Percentiles rank a stretch among this genome's conserved stretches.
These are phyloP conservation scores for Tragulus kanchil DNA, from an alignment of 2,113 vertebrate species.

Conservation along the genomic window DNA sequence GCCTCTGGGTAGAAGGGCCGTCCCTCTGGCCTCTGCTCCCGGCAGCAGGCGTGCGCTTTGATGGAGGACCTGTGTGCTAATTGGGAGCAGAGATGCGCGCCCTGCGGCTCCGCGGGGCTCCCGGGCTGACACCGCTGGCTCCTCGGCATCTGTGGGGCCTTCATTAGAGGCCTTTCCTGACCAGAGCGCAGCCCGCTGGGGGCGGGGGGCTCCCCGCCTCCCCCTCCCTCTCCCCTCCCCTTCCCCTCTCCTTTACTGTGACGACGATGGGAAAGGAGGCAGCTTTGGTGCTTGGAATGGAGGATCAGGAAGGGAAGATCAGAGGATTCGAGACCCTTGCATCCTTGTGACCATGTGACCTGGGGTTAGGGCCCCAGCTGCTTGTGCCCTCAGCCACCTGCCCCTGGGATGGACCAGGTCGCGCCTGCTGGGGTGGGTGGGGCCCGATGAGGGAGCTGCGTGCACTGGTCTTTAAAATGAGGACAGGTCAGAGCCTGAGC, in stretches of 20 bases:
- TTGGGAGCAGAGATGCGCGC: conserved; percentile 88
- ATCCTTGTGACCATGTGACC: not conserved
- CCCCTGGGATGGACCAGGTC: not conserved
- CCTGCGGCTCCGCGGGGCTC: conserved; percentile 76
- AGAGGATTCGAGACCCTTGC: not conserved
- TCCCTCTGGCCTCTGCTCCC: conserved; percentile 85
- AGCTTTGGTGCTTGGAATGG: conserved; percentile 38
- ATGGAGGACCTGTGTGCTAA: conserved; percentile 91
- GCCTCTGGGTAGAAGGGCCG: conserved; percentile 82
- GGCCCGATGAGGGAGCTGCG: not conserved
- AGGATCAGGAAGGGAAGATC: conserved; percentile 25
- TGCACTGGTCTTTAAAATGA: conserved; percentile 17
- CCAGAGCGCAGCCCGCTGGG: conserved; percentile 83
- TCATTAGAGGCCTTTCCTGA: conserved; percentile 89
- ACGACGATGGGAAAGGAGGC: conserved; percentile 68
- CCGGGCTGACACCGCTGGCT: conserved; percentile 76
- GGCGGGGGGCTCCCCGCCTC: conserved; percentile 40
- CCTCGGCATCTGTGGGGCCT: conserved; percentile 87
- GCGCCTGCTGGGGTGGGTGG: not conserved
- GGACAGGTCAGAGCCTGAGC: not conserved
- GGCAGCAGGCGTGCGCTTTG: conserved; percentile 86
- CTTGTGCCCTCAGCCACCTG: not conserved
- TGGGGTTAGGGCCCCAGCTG: not conserved
- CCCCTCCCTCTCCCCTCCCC: not conserved
- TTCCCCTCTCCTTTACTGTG: not conserved